Percentiles rank a stretch among this genome's conserved stretches.
Conservation (phyloP, 2,113 vertebrate genomes). For the Xiphias gladius region DNA sequence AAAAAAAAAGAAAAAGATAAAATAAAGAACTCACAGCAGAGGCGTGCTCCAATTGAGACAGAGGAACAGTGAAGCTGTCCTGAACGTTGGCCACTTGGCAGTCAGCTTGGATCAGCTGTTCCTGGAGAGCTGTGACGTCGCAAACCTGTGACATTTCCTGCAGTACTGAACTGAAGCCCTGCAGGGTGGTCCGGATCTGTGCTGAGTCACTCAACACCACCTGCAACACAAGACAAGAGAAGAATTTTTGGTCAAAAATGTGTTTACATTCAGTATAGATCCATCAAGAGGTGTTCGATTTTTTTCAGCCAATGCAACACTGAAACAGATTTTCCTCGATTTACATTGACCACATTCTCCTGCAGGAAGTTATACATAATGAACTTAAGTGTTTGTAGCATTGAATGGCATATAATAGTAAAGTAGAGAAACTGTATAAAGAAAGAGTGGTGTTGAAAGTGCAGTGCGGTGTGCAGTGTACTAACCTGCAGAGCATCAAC, state of each 20-base stretch:
- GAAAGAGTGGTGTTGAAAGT: neutral
- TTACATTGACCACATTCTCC: neutral
- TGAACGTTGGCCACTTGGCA: constrained; percentile 84
- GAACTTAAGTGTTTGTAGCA: neutral
- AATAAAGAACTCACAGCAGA: constrained; percentile 86
- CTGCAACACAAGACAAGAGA: constrained; percentile 70
- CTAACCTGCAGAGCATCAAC: constrained; percentile 87
- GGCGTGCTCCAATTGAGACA: constrained; percentile 88
- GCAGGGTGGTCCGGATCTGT: constrained; percentile 89
- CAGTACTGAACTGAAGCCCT: constrained; percentile 83
- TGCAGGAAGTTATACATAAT: neutral
- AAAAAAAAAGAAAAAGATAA: fast-evolving
- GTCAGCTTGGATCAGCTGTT: constrained; percentile 83
- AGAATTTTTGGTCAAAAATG: too few relatives aligned
- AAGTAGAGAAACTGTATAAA: too few relatives aligned
- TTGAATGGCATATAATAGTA: neutral
- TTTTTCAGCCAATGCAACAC: neutral
- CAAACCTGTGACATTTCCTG: constrained; percentile 88
- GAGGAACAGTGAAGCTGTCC: constrained; percentile 84
- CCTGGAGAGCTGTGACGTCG: constrained; percentile 82
- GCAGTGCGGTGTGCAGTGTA: neutral
- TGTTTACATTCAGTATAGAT: neutral
- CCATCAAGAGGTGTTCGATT: neutral
- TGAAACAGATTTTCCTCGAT: neutral
- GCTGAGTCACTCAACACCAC: constrained; percentile 91